These are phyloP conservation scores for Tiliacea citrago DNA, from an alignment of 2,888 invertebrate species.

Conservation along the genomic window DNA sequence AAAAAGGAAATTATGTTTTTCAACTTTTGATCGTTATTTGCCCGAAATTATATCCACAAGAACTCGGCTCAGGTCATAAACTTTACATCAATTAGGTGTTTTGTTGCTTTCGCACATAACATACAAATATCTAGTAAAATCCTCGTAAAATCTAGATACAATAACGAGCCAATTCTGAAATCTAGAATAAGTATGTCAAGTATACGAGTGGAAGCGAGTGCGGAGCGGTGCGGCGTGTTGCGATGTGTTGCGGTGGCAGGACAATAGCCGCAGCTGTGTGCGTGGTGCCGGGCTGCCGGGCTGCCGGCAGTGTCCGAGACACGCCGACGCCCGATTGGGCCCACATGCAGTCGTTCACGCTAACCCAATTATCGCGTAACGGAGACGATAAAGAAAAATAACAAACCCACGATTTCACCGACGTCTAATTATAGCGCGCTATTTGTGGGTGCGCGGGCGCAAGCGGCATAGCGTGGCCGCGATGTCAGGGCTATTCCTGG, in stretches of 20 bases:
- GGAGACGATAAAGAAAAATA: slow-evolving; percentile 91
- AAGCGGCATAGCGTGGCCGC: slow-evolving; percentile 89
- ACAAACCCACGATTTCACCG: slow-evolving; percentile 91
- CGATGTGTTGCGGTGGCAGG: slow-evolving; percentile 71
- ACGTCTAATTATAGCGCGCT: slow-evolving; percentile 89
- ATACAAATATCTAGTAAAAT: slow-evolving; percentile 18
- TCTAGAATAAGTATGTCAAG: slow-evolving; percentile 42
- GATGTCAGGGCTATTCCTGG: slow-evolving; percentile 90
- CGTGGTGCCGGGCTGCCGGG: slow-evolving; percentile 70
- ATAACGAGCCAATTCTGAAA: slow-evolving; percentile 36
- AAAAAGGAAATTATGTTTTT: background rate
- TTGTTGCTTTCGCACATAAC: slow-evolving; percentile 14
- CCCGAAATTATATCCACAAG: background rate
- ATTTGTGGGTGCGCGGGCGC: slow-evolving; percentile 90
- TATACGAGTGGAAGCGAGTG: slow-evolving; percentile 44
- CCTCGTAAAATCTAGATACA: slow-evolving; percentile 25
- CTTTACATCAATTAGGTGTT: slow-evolving; percentile 14
- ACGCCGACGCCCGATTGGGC: slow-evolving; percentile 89
- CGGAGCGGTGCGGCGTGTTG: slow-evolving; percentile 27
- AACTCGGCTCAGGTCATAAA: background rate
- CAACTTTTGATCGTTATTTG: background rate
- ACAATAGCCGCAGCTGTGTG: slow-evolving; percentile 77
- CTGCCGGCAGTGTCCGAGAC: slow-evolving; percentile 81
- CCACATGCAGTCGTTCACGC: slow-evolving; percentile 87
- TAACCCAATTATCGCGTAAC: slow-evolving; percentile 91